Conservation (phyloP, 2,888 invertebrate species). For the Sphaerophoria taeniata region DNA sequence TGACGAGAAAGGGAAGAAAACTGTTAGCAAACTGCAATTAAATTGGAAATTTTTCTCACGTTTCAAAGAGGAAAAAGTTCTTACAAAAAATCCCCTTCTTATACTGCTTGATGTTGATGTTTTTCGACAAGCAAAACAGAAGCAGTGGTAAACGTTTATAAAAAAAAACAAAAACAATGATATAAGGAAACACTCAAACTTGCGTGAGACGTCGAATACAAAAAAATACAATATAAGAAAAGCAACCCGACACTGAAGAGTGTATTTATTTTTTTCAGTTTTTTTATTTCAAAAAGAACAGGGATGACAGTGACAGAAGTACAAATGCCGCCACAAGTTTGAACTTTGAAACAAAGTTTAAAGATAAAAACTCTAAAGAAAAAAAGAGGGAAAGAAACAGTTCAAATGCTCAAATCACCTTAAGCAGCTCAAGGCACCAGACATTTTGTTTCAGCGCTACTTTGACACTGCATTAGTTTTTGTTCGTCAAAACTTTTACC, state of each 20-base stretch:
- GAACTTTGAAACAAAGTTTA: too few relatives aligned
- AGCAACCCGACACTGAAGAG: slow-evolving; percentile 33
- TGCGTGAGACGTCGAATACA: slow-evolving; percentile 52
- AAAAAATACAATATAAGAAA: too few relatives aligned
- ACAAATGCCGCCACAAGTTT: slow-evolving; percentile 52
- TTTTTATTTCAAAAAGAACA: background rate
- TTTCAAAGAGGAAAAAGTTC: slow-evolving; percentile 34
- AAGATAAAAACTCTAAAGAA: too few relatives aligned
- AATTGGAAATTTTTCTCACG: slow-evolving; percentile 69
- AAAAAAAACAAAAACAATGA: slow-evolving; percentile 32
- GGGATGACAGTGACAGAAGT: slow-evolving; percentile 11
- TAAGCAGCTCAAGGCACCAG: too few relatives aligned
- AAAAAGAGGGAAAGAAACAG: too few relatives aligned
- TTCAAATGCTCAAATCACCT: too few relatives aligned
- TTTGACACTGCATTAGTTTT: too few relatives aligned
- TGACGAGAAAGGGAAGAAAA: slow-evolving; percentile 10
- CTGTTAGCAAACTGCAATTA: slow-evolving; percentile 66
- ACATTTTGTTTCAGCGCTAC: too few relatives aligned
- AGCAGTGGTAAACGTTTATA: background rate
- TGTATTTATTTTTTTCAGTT: background rate
- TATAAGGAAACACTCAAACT: too few relatives aligned
- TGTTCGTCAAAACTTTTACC: too few relatives aligned
- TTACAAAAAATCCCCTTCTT: slow-evolving; percentile 40
- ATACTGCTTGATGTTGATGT: background rate
- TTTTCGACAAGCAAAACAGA: background rate